Evolutionary conservation across 1,140 invertebrate species (phyloP).

Genomic region (Harpegnathos saltator): DNA sequence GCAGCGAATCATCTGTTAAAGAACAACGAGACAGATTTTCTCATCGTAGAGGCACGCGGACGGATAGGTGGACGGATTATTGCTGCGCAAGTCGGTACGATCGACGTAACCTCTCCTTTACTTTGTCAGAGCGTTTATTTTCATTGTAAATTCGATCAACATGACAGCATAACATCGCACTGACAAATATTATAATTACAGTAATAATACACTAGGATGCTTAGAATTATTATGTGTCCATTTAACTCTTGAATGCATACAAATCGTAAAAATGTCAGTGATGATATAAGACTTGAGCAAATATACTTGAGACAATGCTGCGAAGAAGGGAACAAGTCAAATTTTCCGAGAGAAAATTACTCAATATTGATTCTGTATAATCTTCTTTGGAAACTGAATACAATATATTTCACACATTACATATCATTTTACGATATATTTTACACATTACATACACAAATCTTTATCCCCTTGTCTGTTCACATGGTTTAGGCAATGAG

Average conservation of each 20-base stretch:
- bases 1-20: conserved; percentile 94
- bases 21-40: conserved; percentile 92
- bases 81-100: conserved; percentile 90
- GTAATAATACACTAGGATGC: background rate
- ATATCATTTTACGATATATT: too few relatives aligned
- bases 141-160: conserved; percentile 4
- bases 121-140: background rate
- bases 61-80: conserved; percentile 93
- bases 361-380: background rate
- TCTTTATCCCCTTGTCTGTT: background rate
- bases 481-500: conserved; percentile 81
- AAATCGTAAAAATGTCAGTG: background rate
- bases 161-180: background rate
- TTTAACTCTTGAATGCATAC: background rate
- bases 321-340: background rate
- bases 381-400: background rate
- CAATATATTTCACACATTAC: too few relatives aligned
- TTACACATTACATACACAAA: too few relatives aligned
- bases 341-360: background rate
- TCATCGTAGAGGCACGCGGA: conserved; percentile 92
- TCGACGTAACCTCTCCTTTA: conserved; percentile 63
- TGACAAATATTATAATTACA: background rate
- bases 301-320: background rate
- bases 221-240: background rate
- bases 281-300: background rate